A percentile compares a stretch with the other conserved stretches of the same genome.
These are phyloP conservation scores for Scaptomyza cyrtandrae DNA, from an alignment of 2,888 invertebrate genomes.

Conservation along the genomic window DNA sequence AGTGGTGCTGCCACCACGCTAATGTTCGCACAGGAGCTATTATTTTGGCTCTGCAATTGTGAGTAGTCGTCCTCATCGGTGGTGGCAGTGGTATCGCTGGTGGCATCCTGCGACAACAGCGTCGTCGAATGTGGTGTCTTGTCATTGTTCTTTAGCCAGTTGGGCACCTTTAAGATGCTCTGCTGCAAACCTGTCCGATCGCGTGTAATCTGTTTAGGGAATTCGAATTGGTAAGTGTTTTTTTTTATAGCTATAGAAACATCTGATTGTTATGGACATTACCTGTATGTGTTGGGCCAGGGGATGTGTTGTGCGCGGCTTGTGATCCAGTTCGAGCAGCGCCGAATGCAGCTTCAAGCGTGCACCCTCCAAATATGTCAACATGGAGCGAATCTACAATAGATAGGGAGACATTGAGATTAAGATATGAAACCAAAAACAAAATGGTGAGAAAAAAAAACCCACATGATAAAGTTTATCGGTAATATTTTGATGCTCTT, in stretches of 20 bases:
- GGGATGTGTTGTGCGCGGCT: constrained; percentile 91
- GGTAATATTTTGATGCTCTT: constrained; percentile 95
- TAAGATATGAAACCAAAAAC: constrained; percentile 76
- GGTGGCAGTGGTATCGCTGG: constrained; percentile 30
- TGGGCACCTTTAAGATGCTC: constrained; percentile 90
- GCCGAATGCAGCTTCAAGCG: constrained; percentile 94
- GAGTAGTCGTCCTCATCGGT: constrained; percentile 56
- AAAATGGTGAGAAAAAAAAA: background rate
- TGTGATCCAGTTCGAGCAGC: constrained; percentile 92
- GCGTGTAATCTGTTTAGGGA: constrained; percentile 88
- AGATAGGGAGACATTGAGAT: no score
- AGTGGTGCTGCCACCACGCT: constrained; percentile 64
- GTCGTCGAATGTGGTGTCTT: constrained; percentile 58
- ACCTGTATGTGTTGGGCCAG: constrained; percentile 93
- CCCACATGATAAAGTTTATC: constrained; percentile 95
- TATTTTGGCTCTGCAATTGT: constrained; percentile 56
- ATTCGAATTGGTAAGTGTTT: background rate
- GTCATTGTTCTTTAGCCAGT: constrained; percentile 84
- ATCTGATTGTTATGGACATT: background rate
- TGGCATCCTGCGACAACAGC: constrained; percentile 37
- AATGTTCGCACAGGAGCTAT: constrained; percentile 80
- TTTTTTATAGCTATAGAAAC: no score
- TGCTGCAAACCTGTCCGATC: constrained; percentile 96
- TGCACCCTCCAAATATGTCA: constrained; percentile 95
- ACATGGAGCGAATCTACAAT: constrained; percentile 94